phyloP scores from a whole-genome alignment of 2,797 vertebrate species.

The Masticophis lateralis region DNA sequence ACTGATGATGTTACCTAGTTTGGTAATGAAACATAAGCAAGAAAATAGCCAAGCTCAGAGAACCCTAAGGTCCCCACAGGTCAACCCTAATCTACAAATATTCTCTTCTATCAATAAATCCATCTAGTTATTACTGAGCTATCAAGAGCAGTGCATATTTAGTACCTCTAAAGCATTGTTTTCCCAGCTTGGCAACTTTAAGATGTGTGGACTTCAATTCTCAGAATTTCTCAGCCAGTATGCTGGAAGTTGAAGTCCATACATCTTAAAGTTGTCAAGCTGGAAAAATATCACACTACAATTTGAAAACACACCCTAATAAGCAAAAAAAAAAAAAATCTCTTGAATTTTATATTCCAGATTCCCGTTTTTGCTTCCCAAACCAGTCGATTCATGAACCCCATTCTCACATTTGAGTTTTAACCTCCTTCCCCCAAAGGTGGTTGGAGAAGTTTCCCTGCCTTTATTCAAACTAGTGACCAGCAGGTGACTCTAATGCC shows the following conservation, averaged over 20 bases:
- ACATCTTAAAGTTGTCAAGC: neutral
- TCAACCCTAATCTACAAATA: neutral
- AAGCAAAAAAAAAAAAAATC: neutral
- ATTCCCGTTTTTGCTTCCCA: neutral
- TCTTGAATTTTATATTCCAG: neutral
- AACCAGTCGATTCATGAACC: neutral
- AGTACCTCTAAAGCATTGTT: neutral
- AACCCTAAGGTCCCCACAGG: neutral
- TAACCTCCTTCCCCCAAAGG: neutral
- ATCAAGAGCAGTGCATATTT: neutral
- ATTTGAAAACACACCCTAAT: neutral
- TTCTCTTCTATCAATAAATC: neutral
- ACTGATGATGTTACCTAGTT: neutral
- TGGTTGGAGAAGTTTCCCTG: slow-evolving; percentile 10
- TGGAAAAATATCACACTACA: neutral
- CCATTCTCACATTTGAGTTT: neutral
- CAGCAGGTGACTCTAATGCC: slow-evolving; percentile 29
- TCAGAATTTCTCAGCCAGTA: neutral
- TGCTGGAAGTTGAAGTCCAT: neutral
- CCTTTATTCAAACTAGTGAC: slow-evolving; percentile 20
- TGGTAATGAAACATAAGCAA: neutral
- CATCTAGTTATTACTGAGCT: neutral
- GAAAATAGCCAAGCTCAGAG: neutral
- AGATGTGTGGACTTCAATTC: neutral
- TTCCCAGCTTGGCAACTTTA: neutral